Evolutionary conservation across 1,140 invertebrate genomes (phyloP).

Genomic region (Venustaconcha ellipsiformis): DNA sequence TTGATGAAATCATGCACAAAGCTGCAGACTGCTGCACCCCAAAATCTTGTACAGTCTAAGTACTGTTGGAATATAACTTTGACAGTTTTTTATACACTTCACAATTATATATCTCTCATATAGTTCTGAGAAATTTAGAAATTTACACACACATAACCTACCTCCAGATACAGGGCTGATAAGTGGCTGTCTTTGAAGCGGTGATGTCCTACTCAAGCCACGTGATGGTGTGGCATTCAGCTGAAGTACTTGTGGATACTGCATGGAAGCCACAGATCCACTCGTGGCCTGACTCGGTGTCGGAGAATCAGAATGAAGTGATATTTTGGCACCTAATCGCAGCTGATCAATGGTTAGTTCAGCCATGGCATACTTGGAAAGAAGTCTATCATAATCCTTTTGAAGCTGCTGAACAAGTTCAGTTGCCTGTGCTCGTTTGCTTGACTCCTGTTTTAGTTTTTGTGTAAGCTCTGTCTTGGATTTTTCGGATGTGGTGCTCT

Average conservation of each 20-base stretch:
- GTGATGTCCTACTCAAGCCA: constrained; percentile 13
- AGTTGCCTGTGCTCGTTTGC: constrained; percentile 58
- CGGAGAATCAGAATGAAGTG: constrained; percentile 60
- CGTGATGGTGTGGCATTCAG: constrained; percentile 24
- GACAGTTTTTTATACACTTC: too few species aligned
- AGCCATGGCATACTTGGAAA: constrained; percentile 68
- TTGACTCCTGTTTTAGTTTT: constrained; percentile 59
- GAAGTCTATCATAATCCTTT: constrained; percentile 62
- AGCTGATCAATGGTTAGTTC: constrained; percentile 69
- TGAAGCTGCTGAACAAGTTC: constrained; percentile 66
- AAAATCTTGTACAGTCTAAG: too few species aligned
- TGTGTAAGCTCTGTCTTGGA: constrained; percentile 50
- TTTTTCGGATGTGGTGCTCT: constrained; percentile 42
- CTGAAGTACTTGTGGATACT: constrained; percentile 49
- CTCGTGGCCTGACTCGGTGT: constrained; percentile 51
- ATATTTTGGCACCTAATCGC: constrained; percentile 62
- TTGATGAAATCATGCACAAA: too few species aligned
- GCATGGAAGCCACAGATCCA: constrained; percentile 39
- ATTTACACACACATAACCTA: too few species aligned
- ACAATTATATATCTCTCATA: too few species aligned
- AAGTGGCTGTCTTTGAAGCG: constrained; percentile 12
- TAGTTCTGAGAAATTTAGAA: too few species aligned
- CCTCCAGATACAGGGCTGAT: background rate
- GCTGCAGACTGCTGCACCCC: too few species aligned
- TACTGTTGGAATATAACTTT: too few species aligned